These are phyloP conservation scores for Phalacrocorax aristotelis DNA, from an alignment of 2,113 vertebrate genomes.

Conservation along the genomic window DNA sequence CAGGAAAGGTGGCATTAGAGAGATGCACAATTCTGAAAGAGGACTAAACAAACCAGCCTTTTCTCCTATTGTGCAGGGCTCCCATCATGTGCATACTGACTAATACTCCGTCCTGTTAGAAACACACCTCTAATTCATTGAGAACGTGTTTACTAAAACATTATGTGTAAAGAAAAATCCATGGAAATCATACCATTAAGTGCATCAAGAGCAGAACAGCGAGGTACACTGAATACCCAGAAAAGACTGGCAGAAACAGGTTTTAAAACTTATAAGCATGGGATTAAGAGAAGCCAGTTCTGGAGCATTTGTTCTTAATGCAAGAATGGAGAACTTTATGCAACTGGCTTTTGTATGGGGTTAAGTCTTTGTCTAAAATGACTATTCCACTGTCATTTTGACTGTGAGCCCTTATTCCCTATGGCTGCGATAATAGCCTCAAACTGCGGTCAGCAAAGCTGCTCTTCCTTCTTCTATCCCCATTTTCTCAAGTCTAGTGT, in stretches of 20 bases:
- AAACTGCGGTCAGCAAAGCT: neutral
- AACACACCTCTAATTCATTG: constrained; percentile 57
- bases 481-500: neutral
- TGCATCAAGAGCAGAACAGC: neutral
- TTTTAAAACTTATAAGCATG: neutral
- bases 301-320: neutral
- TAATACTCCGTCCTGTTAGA: constrained; percentile 52
- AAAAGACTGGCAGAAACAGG: neutral
- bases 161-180: constrained; percentile 39
- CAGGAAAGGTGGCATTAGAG: constrained; percentile 78
- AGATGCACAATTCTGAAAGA: constrained; percentile 66
- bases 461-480: neutral
- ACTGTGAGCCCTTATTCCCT: neutral
- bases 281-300: neutral
- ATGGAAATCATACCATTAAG: neutral
- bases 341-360: neutral
- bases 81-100: constrained; percentile 58
- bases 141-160: constrained; percentile 50
- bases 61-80: constrained; percentile 58
- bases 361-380: neutral
- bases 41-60: constrained; percentile 69
- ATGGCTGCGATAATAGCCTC: neutral
- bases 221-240: neutral
- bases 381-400: neutral
- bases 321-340: neutral